A percentile compares a stretch with the other conserved stretches of the same genome.
These are phyloP conservation scores for Neoitamus cyanurus DNA, from an alignment of 2,888 invertebrate species.

Conservation along the genomic window DNA sequence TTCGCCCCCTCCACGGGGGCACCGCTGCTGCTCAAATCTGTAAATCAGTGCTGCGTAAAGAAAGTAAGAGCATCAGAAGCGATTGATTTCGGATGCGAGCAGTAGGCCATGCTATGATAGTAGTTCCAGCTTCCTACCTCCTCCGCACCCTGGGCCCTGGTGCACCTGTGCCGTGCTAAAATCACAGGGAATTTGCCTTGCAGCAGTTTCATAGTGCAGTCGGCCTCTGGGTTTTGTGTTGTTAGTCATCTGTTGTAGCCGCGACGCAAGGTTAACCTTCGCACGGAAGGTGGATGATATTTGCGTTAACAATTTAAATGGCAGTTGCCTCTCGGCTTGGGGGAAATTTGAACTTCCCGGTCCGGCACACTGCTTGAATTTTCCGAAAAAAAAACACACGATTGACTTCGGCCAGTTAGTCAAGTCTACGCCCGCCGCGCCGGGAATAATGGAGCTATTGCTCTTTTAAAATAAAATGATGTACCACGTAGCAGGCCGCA, in stretches of 20 bases:
- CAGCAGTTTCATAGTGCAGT: neutral
- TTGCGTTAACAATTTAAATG: constrained; percentile 19
- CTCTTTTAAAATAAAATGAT: too few species aligned
- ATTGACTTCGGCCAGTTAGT: neutral
- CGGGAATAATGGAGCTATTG: too few species aligned
- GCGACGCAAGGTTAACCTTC: neutral
- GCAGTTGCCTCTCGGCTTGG: neutral
- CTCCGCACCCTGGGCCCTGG: neutral
- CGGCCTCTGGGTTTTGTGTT: constrained; percentile 22
- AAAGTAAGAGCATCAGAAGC: constrained; percentile 4
- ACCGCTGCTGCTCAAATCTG: neutral
- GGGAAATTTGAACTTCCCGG: neutral
- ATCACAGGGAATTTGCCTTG: neutral
- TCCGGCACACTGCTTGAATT: neutral
- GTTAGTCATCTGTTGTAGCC: neutral
- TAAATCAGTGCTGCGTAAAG: constrained; percentile 2
- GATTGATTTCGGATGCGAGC: neutral
- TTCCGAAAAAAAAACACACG: neutral
- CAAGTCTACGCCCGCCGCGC: too few species aligned
- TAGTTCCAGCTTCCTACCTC: neutral
- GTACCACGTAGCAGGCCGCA: too few species aligned
- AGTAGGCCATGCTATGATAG: neutral
- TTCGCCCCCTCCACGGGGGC: neutral
- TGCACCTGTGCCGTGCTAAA: neutral
- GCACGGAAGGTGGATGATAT: neutral